Base-by-base conservation (phyloP, 2,113 vertebrate species). In the Riparia riparia region DNA sequence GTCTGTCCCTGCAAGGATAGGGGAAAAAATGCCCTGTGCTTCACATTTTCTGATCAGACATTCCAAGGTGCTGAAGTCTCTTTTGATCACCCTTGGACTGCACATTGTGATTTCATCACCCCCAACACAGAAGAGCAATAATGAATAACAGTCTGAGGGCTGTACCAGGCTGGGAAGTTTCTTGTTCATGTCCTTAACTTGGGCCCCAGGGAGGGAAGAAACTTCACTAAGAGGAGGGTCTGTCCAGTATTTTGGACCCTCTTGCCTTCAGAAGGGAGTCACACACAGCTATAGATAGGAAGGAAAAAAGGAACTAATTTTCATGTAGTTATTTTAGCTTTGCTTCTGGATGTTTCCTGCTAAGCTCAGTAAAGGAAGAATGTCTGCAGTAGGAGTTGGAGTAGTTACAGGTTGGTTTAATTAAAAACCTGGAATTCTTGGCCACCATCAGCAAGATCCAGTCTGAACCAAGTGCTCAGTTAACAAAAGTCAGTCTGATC, bases 331-430 rank as follows among this genome's bases (percentile, higher is more conserved):
- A 15, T 12, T 45, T 54, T 18, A 44, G 20, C 15, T 66, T 64
- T 73, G 45, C 26, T 69, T 61, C 10, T 77, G 19, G 3, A 2
- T 74, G 28, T 51, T 49, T 68, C 9, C 3, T 79, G 17, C 37
- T 88, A 57, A 88, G 9, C 11, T 86, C 19, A 18, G 10, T 80
- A 69, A 87, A 93, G 17, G 50, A 94, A 65, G 28, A 94, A 61
- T 13, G 3, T 56, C 72, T 73, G 26, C 88, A 80, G 41, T 72
- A 76, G 9, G 12, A 76, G 17, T 34, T 61, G 51, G 26, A 66
- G 24, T 86, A 54, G 26, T 81, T 95, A 82, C 82, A 92, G 45
- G 37, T 66, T 71, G 29, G 7, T 97, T 97, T 96, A 95, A 91
- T 96, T 37, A 74, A 86, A 90, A 72, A 58, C 10, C 5, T 61